These are phyloP conservation scores for Recurvirostra avosetta DNA, from an alignment of 2,113 vertebrate species.

Conservation along the genomic window DNA sequence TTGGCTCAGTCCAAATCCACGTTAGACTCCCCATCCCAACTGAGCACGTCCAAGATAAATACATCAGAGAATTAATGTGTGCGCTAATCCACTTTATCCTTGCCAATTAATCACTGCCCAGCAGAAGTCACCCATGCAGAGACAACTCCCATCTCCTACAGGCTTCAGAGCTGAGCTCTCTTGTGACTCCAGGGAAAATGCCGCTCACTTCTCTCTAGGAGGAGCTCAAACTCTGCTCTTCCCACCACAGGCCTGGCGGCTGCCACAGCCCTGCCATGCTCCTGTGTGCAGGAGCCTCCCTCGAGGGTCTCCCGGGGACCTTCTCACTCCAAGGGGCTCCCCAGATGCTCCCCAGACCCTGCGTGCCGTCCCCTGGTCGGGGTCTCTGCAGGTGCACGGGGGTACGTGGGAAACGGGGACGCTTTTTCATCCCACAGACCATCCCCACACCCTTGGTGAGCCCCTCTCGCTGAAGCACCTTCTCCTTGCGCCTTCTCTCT, in stretches of 20 bases:
- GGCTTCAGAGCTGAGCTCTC: background rate
- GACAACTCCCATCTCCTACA: fast-evolving
- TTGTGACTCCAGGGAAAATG: background rate
- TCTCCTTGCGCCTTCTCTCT: background rate
- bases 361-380: fast-evolving
- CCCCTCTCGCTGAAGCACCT: background rate
- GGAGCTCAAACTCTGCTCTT: constrained; percentile 17
- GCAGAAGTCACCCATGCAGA: background rate
- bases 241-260: background rate
- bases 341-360: background rate
- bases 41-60: background rate
- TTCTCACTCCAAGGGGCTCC: background rate
- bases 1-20: background rate
- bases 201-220: background rate
- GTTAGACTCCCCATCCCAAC: background rate
- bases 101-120: background rate
- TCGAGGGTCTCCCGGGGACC: too few species aligned
- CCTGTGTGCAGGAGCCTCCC: background rate
- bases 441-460: fast-evolving
- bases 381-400: too few species aligned
- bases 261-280: background rate
- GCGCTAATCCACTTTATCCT: background rate
- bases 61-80: background rate
- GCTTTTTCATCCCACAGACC: background rate
- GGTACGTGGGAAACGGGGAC: fast-evolving